These are phyloP conservation scores for Sebastes variabilis DNA, from an alignment of 2,797 vertebrate genomes.

Conservation along the genomic window DNA sequence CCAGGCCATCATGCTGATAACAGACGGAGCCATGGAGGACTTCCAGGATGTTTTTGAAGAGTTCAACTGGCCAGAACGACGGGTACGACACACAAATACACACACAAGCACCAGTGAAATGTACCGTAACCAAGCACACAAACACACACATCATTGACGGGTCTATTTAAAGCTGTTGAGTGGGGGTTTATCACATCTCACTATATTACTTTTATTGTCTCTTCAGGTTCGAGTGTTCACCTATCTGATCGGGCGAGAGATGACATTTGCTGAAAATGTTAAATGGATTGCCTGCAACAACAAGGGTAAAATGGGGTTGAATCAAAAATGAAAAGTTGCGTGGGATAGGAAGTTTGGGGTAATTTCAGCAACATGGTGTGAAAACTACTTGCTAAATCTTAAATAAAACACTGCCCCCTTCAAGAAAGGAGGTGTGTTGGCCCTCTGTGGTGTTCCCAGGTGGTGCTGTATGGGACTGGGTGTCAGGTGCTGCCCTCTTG, in stretches of 20 bases:
- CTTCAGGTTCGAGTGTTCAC: conserved; percentile 94
- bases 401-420: not conserved
- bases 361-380: not conserved
- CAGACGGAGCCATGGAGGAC: conserved; percentile 94
- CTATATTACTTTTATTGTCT: not conserved
- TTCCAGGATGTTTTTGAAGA: conserved; percentile 92
- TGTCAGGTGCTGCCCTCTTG: conserved; percentile 68
- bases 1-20: conserved; percentile 98
- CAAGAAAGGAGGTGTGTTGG: not conserved
- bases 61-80: conserved; percentile 94
- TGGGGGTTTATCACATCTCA: not conserved
- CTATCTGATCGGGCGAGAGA: conserved; percentile 94
- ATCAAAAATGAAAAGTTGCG: not conserved
- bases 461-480: conserved; percentile 4
- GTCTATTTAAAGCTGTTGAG: not conserved
- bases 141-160: not conserved
- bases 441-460: not conserved
- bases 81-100: conserved; percentile 76
- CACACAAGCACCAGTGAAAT: not conserved
- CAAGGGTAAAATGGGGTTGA: conserved; percentile 83
- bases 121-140: not conserved
- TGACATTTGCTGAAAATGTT: conserved; percentile 91
- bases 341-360: not conserved
- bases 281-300: conserved; percentile 99
- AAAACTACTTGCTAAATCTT: not conserved